Conservation (phyloP, 1,140 invertebrate genomes). For the Diplogasteroides magnus region DNA sequence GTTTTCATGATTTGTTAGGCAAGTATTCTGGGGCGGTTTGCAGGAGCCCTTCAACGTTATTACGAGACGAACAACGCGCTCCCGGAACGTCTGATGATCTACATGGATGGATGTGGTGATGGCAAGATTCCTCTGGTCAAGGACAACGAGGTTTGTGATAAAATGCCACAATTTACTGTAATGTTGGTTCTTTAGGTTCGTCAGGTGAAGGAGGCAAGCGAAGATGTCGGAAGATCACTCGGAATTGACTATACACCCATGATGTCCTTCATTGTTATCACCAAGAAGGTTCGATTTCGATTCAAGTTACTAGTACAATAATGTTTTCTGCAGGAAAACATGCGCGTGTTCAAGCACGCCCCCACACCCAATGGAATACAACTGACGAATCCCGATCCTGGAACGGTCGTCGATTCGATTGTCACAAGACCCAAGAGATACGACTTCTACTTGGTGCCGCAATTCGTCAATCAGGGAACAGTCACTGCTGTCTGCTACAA, state of each 20-base stretch:
- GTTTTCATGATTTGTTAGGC: background rate
- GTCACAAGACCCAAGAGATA: background rate
- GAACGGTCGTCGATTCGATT: no score
- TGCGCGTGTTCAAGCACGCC: slow-evolving; percentile 14
- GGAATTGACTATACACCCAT: slow-evolving; percentile 7
- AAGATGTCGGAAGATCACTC: slow-evolving; percentile 4
- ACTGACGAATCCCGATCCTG: no score
- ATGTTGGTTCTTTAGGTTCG: background rate
- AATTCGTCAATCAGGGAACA: no score
- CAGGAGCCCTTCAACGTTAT: slow-evolving; percentile 23
- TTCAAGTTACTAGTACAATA: no score
- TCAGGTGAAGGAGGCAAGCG: no score
- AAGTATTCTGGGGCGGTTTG: no score
- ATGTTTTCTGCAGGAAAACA: no score
- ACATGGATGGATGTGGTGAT: slow-evolving; percentile 27
- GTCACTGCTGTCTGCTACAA: no score
- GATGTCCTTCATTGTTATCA: slow-evolving; percentile 24
- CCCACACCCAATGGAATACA: background rate
- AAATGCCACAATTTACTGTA: background rate
- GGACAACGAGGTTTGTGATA: no score
- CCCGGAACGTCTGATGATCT: slow-evolving; percentile 15
- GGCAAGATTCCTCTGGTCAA: slow-evolving; percentile 27
- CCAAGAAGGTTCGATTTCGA: no score
- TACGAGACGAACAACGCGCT: slow-evolving; percentile 14
- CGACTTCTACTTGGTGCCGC: no score